Evolutionary conservation across 2,888 invertebrate genomes (phyloP), one percentile per base, ranked within the genome.

Genomic region (Trissoscelio sp.): DNA sequence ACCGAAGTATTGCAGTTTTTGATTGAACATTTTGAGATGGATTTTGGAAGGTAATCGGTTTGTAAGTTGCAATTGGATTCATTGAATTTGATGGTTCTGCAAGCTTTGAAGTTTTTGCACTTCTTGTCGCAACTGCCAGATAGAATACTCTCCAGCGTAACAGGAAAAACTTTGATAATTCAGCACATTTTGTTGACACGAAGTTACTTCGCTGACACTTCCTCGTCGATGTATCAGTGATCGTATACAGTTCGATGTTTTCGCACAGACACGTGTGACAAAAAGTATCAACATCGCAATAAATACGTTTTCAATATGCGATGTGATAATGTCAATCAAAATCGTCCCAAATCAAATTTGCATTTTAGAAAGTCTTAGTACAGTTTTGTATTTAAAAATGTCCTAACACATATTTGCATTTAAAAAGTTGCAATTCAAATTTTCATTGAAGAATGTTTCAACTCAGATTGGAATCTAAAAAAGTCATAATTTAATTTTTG

Each of bases 41-140:
- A n/a, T 39, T 39, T 39, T 11, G 39, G 39, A 2, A 12, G 11
- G 39, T 14, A 2, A 3, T 22, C 46, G 6, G 11, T n/a, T 46
- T 11, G 2, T 6, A 22, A n/a, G 11, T 46, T 22, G n/a, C 22
- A 46, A 22, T 22, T 22, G 3, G 46, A 46, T 0, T 46, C n/a
- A 12, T 12, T 12, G 39, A 12, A 12, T 1, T 12, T 12, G 2
- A 39, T 3, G 39, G 18, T 31, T 62, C 20, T 31, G 31, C 87
- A 87, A 6, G 84, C 22, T 60, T 85, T 80, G 0, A 83, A 83
- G 66, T 88, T 86, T 3, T 84, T 83, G 64, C 88, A 88, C 28
- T 67, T 83, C 57, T 74, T 55, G 62, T 53, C 62, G 44, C 58
- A n/a, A 48, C 34, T 48, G 46, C 2, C 46, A 48, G 51, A 53